phyloP scores from a whole-genome alignment of 2,888 invertebrate species.

The Argynnis bischoffii region DNA sequence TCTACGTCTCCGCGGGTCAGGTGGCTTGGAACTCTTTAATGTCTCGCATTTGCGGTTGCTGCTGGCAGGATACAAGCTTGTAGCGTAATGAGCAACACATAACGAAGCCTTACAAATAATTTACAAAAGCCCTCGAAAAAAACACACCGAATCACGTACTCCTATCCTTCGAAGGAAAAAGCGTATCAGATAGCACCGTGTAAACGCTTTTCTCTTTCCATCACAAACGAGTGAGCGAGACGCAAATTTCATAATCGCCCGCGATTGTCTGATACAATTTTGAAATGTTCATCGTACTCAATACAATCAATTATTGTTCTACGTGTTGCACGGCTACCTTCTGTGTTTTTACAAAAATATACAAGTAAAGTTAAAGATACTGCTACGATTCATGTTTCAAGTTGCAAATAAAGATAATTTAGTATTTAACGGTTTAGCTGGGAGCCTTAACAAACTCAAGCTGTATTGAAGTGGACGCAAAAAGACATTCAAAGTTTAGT shows the following conservation, averaged over 20 bases:
- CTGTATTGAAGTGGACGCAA: slow-evolving; percentile 23
- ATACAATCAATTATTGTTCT: slow-evolving; percentile 80
- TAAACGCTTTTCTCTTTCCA: slow-evolving; percentile 56
- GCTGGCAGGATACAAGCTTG: slow-evolving; percentile 76
- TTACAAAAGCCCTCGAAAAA: slow-evolving; percentile 73
- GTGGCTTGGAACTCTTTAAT: slow-evolving; percentile 66
- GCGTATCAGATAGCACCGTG: slow-evolving; percentile 76
- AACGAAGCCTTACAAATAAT: slow-evolving; percentile 82
- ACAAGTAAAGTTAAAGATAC: slow-evolving; percentile 21
- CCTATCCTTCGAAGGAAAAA: slow-evolving; percentile 79
- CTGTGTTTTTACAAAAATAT: slow-evolving; percentile 55
- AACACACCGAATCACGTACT: slow-evolving; percentile 79
- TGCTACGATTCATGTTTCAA: slow-evolving; percentile 5
- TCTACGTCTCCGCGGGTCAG: slow-evolving; percentile 60
- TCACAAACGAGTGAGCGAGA: slow-evolving; percentile 54
- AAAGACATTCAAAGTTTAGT: slow-evolving; percentile 46
- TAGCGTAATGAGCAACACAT: slow-evolving; percentile 81
- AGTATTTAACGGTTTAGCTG: background rate
- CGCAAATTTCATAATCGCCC: slow-evolving; percentile 59
- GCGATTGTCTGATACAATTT: slow-evolving; percentile 64
- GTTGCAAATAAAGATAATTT: background rate
- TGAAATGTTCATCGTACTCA: slow-evolving; percentile 71
- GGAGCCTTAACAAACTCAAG: background rate
- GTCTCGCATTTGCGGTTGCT: slow-evolving; percentile 78
- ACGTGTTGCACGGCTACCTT: slow-evolving; percentile 73